These are phyloP conservation scores for Promerops cafer DNA, from an alignment of 2,113 vertebrate species.

Conservation along the genomic window DNA sequence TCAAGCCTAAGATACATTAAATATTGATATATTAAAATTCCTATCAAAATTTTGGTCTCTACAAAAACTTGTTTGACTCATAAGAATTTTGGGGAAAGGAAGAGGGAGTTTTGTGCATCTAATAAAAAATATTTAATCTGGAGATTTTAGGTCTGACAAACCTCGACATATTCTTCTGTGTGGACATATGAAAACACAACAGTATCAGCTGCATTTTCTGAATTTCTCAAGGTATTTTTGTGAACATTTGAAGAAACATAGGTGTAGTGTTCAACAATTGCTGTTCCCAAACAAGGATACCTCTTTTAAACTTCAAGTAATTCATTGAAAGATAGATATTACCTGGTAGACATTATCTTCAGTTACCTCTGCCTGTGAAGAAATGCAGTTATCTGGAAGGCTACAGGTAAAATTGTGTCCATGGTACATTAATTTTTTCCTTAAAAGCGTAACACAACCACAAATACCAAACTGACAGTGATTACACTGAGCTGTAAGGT, in stretches of 20 bases:
- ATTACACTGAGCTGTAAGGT: not conserved
- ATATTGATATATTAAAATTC: not conserved
- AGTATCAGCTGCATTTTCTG: not conserved
- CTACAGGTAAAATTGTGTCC: not conserved
- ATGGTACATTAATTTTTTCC: fast-evolving
- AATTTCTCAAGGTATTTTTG: not conserved
- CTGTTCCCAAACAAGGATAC: not conserved
- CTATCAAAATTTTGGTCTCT: not conserved
- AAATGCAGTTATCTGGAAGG: not conserved
- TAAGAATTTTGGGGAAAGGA: not conserved
- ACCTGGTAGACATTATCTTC: not conserved
- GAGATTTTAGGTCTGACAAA: not conserved
- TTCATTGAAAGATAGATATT: not conserved
- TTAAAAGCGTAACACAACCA: not conserved
- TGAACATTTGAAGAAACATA: not conserved
- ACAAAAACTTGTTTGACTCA: not conserved
- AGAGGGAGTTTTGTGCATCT: not conserved
- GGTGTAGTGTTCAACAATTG: not conserved
- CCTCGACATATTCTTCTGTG: not conserved
- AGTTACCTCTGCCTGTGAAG: not conserved
- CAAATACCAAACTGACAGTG: not conserved
- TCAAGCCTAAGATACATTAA: not conserved
- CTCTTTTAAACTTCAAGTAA: not conserved
- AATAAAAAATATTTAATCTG: not conserved
- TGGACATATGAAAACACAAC: not conserved